Conservation (phyloP, 2,113 vertebrate species). For the Trogon melanurus region DNA sequence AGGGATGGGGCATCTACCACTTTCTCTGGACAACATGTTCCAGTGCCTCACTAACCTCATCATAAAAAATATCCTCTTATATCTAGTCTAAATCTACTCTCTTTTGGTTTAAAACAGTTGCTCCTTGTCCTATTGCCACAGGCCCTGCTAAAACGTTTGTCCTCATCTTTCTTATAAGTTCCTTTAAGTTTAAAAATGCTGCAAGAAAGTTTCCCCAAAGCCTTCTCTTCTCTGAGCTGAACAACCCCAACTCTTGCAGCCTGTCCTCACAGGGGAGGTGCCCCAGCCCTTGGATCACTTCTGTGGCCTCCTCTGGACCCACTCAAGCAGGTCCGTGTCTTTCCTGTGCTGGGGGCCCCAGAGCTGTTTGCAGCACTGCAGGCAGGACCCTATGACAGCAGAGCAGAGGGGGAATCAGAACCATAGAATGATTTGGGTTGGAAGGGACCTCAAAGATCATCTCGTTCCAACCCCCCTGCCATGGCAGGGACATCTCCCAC, state of each 20-base stretch:
- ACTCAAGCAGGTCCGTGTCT: not conserved
- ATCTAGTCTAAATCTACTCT: not conserved
- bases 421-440: too few species aligned
- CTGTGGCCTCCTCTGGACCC: too few species aligned
- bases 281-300: not conserved
- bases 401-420: not conserved
- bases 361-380: not conserved
- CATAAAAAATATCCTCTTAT: not conserved
- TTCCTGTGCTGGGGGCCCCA: not conserved
- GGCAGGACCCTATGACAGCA: not conserved
- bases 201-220: not conserved
- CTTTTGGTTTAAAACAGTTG: not conserved
- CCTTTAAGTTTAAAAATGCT: not conserved
- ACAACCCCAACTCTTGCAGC: not conserved
- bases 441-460: too few species aligned
- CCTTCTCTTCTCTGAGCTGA: not conserved
- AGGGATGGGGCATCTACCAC: not conserved
- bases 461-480: too few species aligned
- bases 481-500: too few species aligned
- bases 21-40: not conserved
- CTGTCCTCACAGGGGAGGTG: not conserved
- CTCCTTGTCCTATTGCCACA: not conserved
- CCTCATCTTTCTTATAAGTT: not conserved
- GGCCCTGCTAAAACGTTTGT: not conserved
- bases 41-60: not conserved